Conservation (phyloP, 2,888 invertebrate species). For the Cremastinae sp. region DNA sequence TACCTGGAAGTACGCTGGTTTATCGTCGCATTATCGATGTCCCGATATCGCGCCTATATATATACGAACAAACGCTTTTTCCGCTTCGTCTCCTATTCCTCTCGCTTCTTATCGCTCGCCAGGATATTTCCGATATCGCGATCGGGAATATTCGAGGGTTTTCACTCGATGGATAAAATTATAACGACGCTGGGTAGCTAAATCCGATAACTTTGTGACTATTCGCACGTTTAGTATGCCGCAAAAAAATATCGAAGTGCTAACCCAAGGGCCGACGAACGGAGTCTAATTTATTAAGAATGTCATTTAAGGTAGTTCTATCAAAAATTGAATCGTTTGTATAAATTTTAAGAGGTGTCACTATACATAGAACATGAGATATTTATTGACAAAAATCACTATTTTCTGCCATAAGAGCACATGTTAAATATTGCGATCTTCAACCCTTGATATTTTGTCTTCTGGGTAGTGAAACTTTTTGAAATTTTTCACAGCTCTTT, state of each 20-base stretch:
- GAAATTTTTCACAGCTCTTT: too few species aligned
- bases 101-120: slow-evolving; percentile 1
- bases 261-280: slow-evolving; percentile 15
- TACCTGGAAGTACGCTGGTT: slow-evolving; percentile 17
- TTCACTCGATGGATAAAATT: slow-evolving; percentile 31
- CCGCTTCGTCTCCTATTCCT: background rate
- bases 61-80: background rate
- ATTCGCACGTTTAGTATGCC: slow-evolving; percentile 38
- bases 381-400: too few species aligned
- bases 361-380: too few species aligned
- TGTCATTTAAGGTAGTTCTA: too few species aligned
- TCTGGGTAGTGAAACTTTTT: too few species aligned
- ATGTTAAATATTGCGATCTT: too few species aligned
- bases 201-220: slow-evolving; percentile 46
- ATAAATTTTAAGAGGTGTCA: too few species aligned
- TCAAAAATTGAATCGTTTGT: too few species aligned
- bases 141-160: slow-evolving; percentile 53
- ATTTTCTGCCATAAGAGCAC: too few species aligned
- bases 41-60: slow-evolving; percentile 39
- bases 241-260: slow-evolving; percentile 13
- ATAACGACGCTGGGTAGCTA: slow-evolving; percentile 48
- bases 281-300: slow-evolving; percentile 35
- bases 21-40: slow-evolving; percentile 43
- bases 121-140: slow-evolving; percentile 14
- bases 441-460: too few species aligned